Conservation (phyloP, 1,140 invertebrate genomes). For the Limonius californicus region DNA sequence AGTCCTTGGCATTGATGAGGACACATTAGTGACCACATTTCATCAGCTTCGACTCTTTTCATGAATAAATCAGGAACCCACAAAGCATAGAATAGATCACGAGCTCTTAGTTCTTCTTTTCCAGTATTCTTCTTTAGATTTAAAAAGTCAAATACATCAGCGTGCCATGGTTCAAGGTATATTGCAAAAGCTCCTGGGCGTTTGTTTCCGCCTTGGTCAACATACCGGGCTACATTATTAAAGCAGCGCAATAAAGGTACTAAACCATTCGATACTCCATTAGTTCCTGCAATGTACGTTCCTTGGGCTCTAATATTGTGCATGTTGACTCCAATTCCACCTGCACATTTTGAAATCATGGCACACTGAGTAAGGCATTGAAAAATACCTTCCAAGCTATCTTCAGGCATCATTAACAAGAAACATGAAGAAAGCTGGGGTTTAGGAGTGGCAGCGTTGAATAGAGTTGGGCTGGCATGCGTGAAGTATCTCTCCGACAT, state of each 20-base stretch:
- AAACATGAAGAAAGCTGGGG: constrained; percentile 97
- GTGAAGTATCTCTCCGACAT: constrained; percentile 96
- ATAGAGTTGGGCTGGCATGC: constrained; percentile 96
- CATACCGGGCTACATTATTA: constrained; percentile 95
- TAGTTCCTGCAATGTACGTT: constrained; percentile 90
- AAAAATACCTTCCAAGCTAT: constrained; percentile 99
- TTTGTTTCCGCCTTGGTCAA: constrained; percentile 98
- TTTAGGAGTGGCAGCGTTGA: constrained; percentile 86
- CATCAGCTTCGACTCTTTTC: constrained; percentile 87
- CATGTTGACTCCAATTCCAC: constrained; percentile 96
- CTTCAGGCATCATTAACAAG: constrained; percentile 89
- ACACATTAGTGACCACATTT: constrained; percentile 95
- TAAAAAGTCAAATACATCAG: constrained; percentile 94
- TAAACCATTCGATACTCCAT: constrained; percentile 92
- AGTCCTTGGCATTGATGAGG: constrained; percentile 91
- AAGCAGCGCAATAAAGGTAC: constrained; percentile 96
- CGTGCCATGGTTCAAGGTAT: constrained; percentile 98
- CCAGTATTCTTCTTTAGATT: constrained; percentile 94
- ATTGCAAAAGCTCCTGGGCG: constrained; percentile 98
- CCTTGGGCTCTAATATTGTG: constrained; percentile 94
- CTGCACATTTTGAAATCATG: constrained; percentile 94
- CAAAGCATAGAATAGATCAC: constrained; percentile 96
- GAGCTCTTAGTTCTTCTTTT: constrained; percentile 86
- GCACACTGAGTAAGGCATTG: constrained; percentile 93
- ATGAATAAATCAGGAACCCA: constrained; percentile 99